These are phyloP conservation scores for Eubucco bourcierii DNA, from an alignment of 2,113 vertebrate species.

Conservation along the genomic window DNA sequence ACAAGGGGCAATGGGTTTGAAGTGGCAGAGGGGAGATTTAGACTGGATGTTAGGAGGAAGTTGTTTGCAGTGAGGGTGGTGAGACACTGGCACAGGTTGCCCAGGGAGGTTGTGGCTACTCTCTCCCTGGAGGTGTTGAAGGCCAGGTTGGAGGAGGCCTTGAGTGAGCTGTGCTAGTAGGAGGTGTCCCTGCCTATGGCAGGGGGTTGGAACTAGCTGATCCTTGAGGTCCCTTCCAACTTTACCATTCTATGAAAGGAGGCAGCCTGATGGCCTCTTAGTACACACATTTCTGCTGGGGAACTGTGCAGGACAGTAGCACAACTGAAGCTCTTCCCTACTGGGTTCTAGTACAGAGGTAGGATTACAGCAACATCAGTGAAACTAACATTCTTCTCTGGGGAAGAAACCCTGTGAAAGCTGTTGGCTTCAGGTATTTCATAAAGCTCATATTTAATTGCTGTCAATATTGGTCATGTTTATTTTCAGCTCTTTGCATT, in stretches of 20 bases:
- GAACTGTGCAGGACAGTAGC: not conserved
- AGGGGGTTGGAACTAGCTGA: too few relatives aligned
- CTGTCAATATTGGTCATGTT: not conserved
- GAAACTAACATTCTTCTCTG: not conserved
- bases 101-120: too few relatives aligned
- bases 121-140: too few relatives aligned
- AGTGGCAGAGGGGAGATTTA: too few relatives aligned
- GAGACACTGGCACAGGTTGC: too few relatives aligned
- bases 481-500: not conserved
- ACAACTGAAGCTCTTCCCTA: not conserved
- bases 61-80: too few relatives aligned
- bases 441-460: not conserved
- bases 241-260: not conserved
- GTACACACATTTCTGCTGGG: rapidly evolving
- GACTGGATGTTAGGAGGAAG: too few relatives aligned
- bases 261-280: not conserved
- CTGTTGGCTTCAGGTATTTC: not conserved
- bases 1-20: too few relatives aligned
- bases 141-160: too few relatives aligned
- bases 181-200: too few relatives aligned
- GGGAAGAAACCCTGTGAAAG: not conserved
- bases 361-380: not conserved
- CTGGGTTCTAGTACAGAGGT: not conserved
- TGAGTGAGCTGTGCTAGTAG: too few relatives aligned
- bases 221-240: too few relatives aligned